phyloP scores from a whole-genome alignment of 2,888 invertebrate species.

The Buathra laborator region DNA sequence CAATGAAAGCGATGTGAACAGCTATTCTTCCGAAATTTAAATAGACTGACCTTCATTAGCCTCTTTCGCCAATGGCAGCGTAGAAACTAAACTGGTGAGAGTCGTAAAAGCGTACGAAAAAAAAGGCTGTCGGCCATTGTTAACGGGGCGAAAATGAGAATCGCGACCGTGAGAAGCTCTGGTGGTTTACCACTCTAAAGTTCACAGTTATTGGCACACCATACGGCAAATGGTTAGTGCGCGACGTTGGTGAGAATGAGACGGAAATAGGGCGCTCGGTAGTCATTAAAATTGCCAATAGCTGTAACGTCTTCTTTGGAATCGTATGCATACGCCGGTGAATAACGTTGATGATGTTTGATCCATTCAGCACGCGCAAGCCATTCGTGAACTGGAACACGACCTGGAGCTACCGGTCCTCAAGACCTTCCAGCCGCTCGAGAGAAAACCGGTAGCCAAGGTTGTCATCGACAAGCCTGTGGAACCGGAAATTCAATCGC shows the following conservation, averaged over 20 bases:
- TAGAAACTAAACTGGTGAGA: conserved; percentile 62
- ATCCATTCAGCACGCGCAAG: conserved; percentile 79
- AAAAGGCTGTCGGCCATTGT: conserved; percentile 63
- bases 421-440: conserved; percentile 84
- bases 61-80: background rate
- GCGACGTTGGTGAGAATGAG: background rate
- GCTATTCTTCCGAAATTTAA: background rate
- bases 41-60: background rate
- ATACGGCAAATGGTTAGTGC: conserved; percentile 2
- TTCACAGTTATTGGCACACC: conserved; percentile 47
- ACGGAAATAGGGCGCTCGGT: background rate
- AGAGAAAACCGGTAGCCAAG: conserved; percentile 82
- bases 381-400: conserved; percentile 83
- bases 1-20: background rate
- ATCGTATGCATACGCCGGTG: conserved; percentile 2
- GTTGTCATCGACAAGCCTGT: conserved; percentile 82
- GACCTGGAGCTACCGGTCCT: conserved; percentile 83
- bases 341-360: conserved; percentile 42
- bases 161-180: conserved; percentile 78
- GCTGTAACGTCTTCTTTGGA: background rate
- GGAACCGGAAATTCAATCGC: conserved; percentile 83
- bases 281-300: conserved; percentile 33
- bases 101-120: conserved; percentile 53
- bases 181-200: background rate
- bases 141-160: conserved; percentile 77